These are phyloP conservation scores for Mastomys coucha DNA, from an alignment of 2,113 vertebrate species.

Conservation along the genomic window DNA sequence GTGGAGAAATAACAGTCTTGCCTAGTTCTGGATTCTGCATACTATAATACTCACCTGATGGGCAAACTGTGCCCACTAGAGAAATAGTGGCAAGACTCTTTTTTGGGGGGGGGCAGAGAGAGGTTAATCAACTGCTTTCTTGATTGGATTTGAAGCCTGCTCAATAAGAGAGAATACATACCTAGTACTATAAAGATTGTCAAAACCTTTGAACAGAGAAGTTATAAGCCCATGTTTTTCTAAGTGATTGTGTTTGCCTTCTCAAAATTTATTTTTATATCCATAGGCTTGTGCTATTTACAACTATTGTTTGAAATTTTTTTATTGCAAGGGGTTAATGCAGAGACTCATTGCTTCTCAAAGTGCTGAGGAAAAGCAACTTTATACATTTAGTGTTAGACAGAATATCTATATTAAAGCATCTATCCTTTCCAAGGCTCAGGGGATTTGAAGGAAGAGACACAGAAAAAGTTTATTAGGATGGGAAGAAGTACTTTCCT, in stretches of 20 bases:
- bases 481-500: not conserved
- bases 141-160: not conserved
- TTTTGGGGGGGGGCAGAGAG: not conserved
- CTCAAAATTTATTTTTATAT: not conserved
- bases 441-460: not conserved
- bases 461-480: not conserved
- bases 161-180: not conserved
- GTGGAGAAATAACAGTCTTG: not conserved
- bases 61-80: not conserved
- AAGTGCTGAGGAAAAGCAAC: not conserved
- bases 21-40: not conserved
- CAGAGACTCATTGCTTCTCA: not conserved
- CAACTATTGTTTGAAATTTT: not conserved
- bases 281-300: not conserved
- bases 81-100: not conserved
- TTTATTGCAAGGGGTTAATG: not conserved
- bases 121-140: not conserved
- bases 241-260: not conserved
- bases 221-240: not conserved
- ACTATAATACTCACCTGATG: not conserved
- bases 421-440: not conserved
- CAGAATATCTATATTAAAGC: not conserved
- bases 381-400: not conserved
- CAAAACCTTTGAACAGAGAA: not conserved
- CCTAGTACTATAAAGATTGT: not conserved